Conservation (phyloP, 23 tunicate species). For the Ascidia mentula region DNA sequence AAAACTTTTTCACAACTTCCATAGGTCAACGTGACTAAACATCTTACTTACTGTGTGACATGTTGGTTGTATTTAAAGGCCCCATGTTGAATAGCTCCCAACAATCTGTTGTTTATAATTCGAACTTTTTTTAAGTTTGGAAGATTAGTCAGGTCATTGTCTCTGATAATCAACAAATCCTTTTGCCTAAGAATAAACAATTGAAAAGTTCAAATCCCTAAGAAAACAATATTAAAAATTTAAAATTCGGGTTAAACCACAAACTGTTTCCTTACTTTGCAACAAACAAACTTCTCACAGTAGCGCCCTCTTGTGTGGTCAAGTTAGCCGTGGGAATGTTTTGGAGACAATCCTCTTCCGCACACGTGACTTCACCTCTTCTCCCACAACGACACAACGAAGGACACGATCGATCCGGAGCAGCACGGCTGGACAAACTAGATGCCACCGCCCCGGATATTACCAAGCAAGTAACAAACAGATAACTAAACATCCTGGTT, state of each 20-base stretch:
- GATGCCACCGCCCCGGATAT: not conserved
- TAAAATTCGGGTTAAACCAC: not conserved
- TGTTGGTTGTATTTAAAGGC: slow-evolving; percentile 33
- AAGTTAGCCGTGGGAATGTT: slow-evolving; percentile 37
- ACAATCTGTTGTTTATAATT: slow-evolving; percentile 34
- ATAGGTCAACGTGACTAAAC: no score
- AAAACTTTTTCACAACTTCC: no score
- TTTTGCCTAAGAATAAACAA: slow-evolving; percentile 38
- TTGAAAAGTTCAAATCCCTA: not conserved
- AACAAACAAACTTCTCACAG: slow-evolving; percentile 26
- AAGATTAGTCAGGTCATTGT: slow-evolving; percentile 15
- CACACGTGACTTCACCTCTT: slow-evolving; percentile 31
- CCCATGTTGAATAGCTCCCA: not conserved
- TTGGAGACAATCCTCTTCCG: slow-evolving; percentile 49
- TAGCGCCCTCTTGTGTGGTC: slow-evolving; percentile 18
- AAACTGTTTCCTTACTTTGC: slow-evolving; percentile 27
- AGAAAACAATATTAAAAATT: not conserved
- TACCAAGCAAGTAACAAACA: not conserved
- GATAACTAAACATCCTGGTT: no score
- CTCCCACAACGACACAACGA: slow-evolving; percentile 39
- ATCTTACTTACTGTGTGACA: slow-evolving; percentile 33
- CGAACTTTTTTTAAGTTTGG: slow-evolving; percentile 39
- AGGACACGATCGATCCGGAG: not conserved
- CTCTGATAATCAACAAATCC: slow-evolving; percentile 22
- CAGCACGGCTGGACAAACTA: not conserved